Percentiles rank a stretch among this genome's conserved stretches.
These are phyloP conservation scores for Nymphalis io DNA, from an alignment of 1,140 invertebrate species.

Conservation along the genomic window DNA sequence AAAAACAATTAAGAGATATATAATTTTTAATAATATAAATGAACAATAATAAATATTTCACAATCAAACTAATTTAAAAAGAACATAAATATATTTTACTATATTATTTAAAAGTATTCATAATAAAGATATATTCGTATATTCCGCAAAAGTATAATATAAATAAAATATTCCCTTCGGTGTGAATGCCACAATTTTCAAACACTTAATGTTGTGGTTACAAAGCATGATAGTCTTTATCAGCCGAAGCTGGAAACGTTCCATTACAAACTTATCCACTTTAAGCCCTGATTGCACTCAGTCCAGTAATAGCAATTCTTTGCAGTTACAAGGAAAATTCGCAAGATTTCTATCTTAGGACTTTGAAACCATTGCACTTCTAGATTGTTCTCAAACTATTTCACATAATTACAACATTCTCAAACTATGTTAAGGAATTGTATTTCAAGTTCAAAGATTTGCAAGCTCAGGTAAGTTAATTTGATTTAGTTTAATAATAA, in stretches of 20 bases:
- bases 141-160: too few species aligned
- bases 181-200: constrained; percentile 11
- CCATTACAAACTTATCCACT: constrained; percentile 35
- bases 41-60: too few species aligned
- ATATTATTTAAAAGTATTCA: too few species aligned
- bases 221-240: constrained; percentile 30
- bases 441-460: neutral
- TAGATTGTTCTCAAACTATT: constrained; percentile 13
- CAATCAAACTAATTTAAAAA: too few species aligned
- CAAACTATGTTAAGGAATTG: neutral
- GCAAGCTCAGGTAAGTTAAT: too few species aligned
- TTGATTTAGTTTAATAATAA: too few species aligned
- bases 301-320: constrained; percentile 27
- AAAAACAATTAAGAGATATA: too few species aligned
- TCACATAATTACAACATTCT: neutral
- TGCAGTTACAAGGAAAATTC: constrained; percentile 16
- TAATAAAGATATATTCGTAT: too few species aligned
- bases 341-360: constrained; percentile 23
- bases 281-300: constrained; percentile 34
- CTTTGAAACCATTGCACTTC: constrained; percentile 21
- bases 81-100: too few species aligned
- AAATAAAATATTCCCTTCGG: neutral
- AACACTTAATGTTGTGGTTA: constrained; percentile 24
- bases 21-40: too few species aligned
- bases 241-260: constrained; percentile 35